phyloP scores from a whole-genome alignment of 2,797 vertebrate species.

The Smutsia gigantea region DNA sequence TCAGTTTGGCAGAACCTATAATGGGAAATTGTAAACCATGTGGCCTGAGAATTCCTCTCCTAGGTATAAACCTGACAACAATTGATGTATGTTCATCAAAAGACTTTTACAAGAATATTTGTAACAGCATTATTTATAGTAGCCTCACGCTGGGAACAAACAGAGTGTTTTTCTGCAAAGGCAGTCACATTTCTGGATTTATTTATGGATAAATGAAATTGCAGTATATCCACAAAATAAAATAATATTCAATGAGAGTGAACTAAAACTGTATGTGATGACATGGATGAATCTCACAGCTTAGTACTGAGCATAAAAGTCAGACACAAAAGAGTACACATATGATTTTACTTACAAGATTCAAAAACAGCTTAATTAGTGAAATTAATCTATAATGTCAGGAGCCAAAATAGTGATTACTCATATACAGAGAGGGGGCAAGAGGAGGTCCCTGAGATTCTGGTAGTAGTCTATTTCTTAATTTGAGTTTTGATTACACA shows the following conservation, averaged over 20 bases:
- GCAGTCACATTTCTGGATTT: not conserved
- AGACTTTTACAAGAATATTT: not conserved
- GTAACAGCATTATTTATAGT: not conserved
- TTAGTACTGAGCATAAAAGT: not conserved
- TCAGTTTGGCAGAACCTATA: not conserved
- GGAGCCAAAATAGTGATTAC: not conserved
- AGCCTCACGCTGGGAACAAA: not conserved
- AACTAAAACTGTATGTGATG: not conserved
- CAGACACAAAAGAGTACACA: not conserved
- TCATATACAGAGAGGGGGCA: not conserved
- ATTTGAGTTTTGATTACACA: not conserved
- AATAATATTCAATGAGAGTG: not conserved
- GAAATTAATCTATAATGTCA: not conserved
- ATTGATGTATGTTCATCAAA: not conserved
- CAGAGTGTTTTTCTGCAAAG: not conserved
- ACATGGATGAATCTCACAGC: not conserved
- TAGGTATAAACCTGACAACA: not conserved
- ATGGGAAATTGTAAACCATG: constrained; percentile 34
- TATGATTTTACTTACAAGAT: not conserved
- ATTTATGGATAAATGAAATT: not conserved
- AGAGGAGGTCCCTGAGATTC: not conserved
- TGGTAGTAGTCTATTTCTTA: not conserved
- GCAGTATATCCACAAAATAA: not conserved
- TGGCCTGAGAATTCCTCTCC: constrained; percentile 33
- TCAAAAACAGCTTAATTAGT: not conserved